These are phyloP conservation scores for Platysteira castanea DNA, from an alignment of 2,113 vertebrate species.

Conservation along the genomic window DNA sequence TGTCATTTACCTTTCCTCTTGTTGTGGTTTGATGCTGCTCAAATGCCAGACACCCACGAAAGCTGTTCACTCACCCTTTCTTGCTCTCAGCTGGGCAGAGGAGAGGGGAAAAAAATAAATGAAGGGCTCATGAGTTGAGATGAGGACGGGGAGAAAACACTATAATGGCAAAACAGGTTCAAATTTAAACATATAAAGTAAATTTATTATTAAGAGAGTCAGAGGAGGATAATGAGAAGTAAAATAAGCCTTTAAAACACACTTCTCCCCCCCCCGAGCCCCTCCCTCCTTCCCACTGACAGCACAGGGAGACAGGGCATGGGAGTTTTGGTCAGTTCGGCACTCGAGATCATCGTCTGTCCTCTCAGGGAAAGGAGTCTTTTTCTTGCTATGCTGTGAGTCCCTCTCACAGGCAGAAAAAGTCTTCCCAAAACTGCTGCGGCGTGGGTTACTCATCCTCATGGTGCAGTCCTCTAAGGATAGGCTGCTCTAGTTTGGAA, in stretches of 20 bases:
- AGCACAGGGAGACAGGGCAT: background rate
- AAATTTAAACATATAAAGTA: background rate
- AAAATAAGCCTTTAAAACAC: background rate
- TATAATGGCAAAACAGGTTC: background rate
- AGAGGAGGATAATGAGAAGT: background rate
- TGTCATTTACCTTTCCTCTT: background rate
- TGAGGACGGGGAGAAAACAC: background rate
- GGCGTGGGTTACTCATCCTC: background rate
- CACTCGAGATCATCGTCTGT: background rate
- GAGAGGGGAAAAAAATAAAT: background rate
- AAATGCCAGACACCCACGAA: background rate
- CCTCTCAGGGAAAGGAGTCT: background rate
- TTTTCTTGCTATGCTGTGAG: background rate
- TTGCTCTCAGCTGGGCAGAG: background rate
- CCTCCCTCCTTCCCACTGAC: background rate
- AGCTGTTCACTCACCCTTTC: background rate
- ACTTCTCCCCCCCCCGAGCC: background rate
- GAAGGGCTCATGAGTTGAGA: background rate
- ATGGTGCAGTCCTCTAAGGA: background rate
- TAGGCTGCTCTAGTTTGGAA: background rate
- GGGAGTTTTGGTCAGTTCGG: background rate
- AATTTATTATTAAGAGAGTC: background rate
- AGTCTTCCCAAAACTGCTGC: background rate
- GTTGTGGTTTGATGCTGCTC: background rate
- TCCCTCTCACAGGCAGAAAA: background rate